These are phyloP conservation scores for Melospiza melodia DNA, from an alignment of 2,113 vertebrate species.

Conservation along the genomic window DNA sequence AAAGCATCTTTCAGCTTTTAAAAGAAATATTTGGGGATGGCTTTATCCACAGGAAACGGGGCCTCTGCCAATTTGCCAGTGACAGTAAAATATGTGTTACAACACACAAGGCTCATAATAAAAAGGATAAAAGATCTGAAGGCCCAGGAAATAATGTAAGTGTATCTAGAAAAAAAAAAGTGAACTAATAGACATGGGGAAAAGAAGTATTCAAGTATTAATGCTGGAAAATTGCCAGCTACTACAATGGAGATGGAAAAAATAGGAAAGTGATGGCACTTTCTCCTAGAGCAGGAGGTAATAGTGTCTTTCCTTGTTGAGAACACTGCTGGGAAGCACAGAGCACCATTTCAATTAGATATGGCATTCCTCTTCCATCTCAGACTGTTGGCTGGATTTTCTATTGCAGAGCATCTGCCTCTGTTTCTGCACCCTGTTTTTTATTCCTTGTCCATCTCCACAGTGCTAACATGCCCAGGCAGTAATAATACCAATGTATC, in stretches of 20 bases:
- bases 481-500: not conserved
- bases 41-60: not conserved
- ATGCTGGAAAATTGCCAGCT: slow-evolving; percentile 16
- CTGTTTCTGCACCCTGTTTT: not conserved
- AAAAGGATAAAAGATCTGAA: not conserved
- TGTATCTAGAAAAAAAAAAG: not conserved
- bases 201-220: slow-evolving; percentile 14
- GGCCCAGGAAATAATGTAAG: not conserved
- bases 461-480: not conserved
- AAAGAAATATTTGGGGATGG: not conserved
- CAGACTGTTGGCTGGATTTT: slow-evolving; percentile 3
- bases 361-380: not conserved
- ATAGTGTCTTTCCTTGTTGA: not conserved
- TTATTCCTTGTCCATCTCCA: not conserved
- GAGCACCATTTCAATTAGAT: slow-evolving; percentile 19
- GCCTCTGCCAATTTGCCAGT: not conserved
- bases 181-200: not conserved
- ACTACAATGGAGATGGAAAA: not conserved
- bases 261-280: not conserved
- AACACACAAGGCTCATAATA: not conserved
- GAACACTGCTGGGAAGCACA: not conserved
- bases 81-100: not conserved
- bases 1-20: not conserved
- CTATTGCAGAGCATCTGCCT: not conserved
- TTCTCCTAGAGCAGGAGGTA: not conserved